A percentile compares a stretch with the other conserved stretches of the same genome.
phyloP scores from a whole-genome alignment of 2,113 vertebrate species.

The Seriola dumerili region DNA sequence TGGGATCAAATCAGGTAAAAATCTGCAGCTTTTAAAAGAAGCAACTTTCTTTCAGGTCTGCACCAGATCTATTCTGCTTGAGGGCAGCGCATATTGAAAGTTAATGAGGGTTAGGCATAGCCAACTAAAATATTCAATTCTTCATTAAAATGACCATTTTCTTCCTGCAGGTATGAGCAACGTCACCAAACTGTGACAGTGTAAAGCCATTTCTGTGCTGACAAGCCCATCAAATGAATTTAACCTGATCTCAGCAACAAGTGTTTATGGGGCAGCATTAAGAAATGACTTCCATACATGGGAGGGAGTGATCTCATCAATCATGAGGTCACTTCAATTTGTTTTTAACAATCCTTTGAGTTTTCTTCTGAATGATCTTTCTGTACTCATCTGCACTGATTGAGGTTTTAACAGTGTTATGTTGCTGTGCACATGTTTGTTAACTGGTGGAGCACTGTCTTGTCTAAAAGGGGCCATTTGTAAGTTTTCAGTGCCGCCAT shows the following conservation, averaged over 20 bases:
- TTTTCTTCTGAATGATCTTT: background rate
- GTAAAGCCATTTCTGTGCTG: constrained; percentile 4
- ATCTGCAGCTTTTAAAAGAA: background rate
- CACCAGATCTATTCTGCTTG: constrained; percentile 28
- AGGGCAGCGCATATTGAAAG: constrained; percentile 52
- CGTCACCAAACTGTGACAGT: constrained; percentile 16
- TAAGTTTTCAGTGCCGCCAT: no score
- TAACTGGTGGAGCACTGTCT: background rate
- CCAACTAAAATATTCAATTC: constrained; percentile 62
- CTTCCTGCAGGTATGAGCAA: constrained; percentile 27
- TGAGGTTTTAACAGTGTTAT: background rate
- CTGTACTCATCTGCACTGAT: no score
- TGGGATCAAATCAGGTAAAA: background rate
- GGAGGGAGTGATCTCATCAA: background rate
- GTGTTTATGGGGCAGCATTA: background rate
- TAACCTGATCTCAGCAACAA: constrained; percentile 20
- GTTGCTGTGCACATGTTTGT: background rate
- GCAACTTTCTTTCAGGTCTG: constrained; percentile 7
- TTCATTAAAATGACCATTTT: constrained; percentile 61
- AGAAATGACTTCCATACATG: constrained; percentile 7
- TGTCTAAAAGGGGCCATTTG: no score
- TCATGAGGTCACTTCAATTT: background rate
- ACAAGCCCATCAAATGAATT: constrained; percentile 11
- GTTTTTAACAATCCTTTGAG: background rate
- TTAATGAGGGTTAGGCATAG: constrained; percentile 59